These are phyloP conservation scores for Rugalucina vietnamica DNA, from an alignment of 2,888 invertebrate species.

Conservation along the genomic window DNA sequence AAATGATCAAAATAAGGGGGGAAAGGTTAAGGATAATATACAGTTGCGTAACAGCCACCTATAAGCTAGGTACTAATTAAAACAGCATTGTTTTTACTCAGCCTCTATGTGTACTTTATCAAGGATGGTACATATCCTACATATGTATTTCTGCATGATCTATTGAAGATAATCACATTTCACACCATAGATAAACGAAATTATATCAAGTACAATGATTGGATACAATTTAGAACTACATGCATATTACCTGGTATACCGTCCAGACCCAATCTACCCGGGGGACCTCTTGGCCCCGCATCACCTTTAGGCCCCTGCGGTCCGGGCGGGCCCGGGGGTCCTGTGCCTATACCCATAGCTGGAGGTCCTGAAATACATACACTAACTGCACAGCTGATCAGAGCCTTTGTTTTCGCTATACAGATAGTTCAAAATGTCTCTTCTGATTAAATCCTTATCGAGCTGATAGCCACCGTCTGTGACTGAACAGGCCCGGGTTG, in stretches of 20 bases:
- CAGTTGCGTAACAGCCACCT: no score
- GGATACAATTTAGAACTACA: background rate
- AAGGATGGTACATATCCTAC: background rate
- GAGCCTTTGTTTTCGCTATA: no score
- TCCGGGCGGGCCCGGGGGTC: conserved; percentile 58
- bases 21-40: no score
- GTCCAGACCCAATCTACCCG: conserved; percentile 26
- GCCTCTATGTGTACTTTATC: no score
- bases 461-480: no score
- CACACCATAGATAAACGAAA: background rate
- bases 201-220: background rate
- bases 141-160: background rate
- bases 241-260: conserved; percentile 22
- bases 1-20: no score
- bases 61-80: no score
- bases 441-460: no score
- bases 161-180: background rate
- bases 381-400: no score
- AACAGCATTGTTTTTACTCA: no score
- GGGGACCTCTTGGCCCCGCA: conserved; percentile 41
- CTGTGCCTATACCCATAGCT: conserved; percentile 29
- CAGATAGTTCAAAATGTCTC: no score
- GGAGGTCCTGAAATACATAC: conserved; percentile 34
- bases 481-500: no score
- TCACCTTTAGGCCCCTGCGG: conserved; percentile 47